These are phyloP conservation scores for Dendroctonus valens DNA, from an alignment of 1,140 invertebrate genomes.

Conservation along the genomic window DNA sequence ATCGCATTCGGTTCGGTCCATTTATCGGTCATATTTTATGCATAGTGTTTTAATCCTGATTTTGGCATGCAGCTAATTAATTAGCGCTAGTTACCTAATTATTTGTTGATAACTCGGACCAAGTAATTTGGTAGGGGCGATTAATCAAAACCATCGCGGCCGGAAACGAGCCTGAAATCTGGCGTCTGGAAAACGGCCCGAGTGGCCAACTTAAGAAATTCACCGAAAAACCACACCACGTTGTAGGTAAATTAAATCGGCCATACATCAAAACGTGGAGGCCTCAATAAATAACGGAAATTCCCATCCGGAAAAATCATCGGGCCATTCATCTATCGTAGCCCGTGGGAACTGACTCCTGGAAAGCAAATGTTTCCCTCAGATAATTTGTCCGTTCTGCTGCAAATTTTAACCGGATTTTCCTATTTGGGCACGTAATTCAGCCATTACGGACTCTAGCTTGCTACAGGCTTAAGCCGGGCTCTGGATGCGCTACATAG, in stretches of 20 bases:
- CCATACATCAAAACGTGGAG: background rate
- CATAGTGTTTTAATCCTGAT: background rate
- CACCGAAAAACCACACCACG: background rate
- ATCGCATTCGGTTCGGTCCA: too few species aligned
- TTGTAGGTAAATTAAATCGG: background rate
- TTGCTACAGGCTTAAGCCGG: conserved; percentile 24
- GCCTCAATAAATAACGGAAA: conserved; percentile 11
- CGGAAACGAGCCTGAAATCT: background rate
- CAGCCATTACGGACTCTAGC: conserved; percentile 32
- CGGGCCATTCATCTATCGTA: conserved; percentile 18
- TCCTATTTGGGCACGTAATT: conserved; percentile 31
- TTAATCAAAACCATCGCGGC: conserved; percentile 8
- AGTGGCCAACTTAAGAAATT: background rate
- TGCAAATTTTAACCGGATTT: conserved; percentile 34
- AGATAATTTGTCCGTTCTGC: conserved; percentile 31
- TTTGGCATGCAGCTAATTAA: conserved; percentile 7
- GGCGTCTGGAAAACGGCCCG: background rate
- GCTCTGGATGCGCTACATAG: conserved; percentile 9
- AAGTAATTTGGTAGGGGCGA: conserved; percentile 5
- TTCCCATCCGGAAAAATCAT: conserved; percentile 20
- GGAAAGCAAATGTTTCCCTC: conserved; percentile 28
- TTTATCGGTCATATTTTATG: too few species aligned
- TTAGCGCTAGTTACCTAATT: conserved; percentile 7
- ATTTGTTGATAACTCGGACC: conserved; percentile 6
- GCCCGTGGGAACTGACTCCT: conserved; percentile 30